Base-by-base conservation (phyloP, 2,113 vertebrate species). In the Catagonus wagneri region DNA sequence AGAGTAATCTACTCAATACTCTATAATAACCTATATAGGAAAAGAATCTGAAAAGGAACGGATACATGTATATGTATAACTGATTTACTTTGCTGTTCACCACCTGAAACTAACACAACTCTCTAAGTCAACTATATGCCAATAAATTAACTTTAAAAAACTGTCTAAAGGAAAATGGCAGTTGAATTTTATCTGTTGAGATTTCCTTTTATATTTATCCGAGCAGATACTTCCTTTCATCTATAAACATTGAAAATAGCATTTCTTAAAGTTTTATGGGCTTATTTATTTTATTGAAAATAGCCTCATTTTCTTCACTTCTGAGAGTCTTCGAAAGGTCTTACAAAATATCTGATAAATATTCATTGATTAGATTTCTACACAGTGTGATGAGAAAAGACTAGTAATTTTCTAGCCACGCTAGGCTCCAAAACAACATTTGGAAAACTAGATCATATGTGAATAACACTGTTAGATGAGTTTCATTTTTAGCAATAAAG, bases 311-410 rank as follows among this genome's bases (percentile, higher is more conserved):
- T 39, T 27, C 36, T 61, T 92, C 66, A 76, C 56, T 60, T 90
- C 50, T 90, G 23, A n/a, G 6, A 66, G 36, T 54, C 11, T 93
- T n/a, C 76, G 32, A 66, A 83, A 83, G 8, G 16, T 60, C 39
- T 61, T 61, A 61, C 60, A 61, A 61, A 61, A 44, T 44, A 44
- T 8, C 44, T 9, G 60, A 66, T 76, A 95, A 89, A 92, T 66
- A 96, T 76, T 83, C 72, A 89, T 36, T 91, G 29, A n/a, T 95
- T 50, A 90, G 12, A 85, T 66, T 83, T 94, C 85, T 58, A 65
- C 12, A 22, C 60, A 90, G 7, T 36, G 44, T 78, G 29, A 63
- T 90, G 79, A 89, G 92, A 86, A 94, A 88, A 90, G 25, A 81
- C 1, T 22, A 27, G 27, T 72, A 39, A 84, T 89, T 94, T 92